Conservation (phyloP, 2,888 invertebrate species). For the Bombyx huttoni region DNA sequence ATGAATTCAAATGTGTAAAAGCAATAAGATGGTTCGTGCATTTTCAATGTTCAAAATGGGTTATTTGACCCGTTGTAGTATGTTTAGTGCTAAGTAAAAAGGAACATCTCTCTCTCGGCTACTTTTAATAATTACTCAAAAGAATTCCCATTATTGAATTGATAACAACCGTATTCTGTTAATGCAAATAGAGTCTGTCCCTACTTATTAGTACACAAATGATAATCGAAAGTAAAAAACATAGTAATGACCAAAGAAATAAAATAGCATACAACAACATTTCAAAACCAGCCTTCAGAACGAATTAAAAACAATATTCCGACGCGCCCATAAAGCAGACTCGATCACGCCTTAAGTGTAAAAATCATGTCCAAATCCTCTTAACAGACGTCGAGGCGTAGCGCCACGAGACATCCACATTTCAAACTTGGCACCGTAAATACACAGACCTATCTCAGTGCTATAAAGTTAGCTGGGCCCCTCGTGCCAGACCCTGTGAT, state of each 20-base stretch:
- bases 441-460: conserved; percentile 31
- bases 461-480: conserved; percentile 29
- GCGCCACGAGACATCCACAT: conserved; percentile 9
- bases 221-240: too few species aligned
- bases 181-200: too few species aligned
- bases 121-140: too few species aligned
- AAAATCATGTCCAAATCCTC: conserved; percentile 2
- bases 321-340: not conserved
- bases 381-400: conserved; percentile 1
- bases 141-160: too few species aligned
- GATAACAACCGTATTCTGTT: too few species aligned
- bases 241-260: not conserved
- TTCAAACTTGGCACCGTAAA: conserved; percentile 11
- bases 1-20: too few species aligned
- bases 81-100: too few species aligned
- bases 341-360: not conserved
- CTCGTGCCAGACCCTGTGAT: conserved; percentile 38
- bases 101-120: too few species aligned
- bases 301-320: not conserved
- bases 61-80: too few species aligned
- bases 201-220: too few species aligned
- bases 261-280: not conserved
- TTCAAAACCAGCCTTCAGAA: not conserved
- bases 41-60: too few species aligned
- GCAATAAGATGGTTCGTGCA: too few species aligned